Base-by-base conservation (phyloP, 2,888 invertebrate species). In the Gandaritis pyraliata region DNA sequence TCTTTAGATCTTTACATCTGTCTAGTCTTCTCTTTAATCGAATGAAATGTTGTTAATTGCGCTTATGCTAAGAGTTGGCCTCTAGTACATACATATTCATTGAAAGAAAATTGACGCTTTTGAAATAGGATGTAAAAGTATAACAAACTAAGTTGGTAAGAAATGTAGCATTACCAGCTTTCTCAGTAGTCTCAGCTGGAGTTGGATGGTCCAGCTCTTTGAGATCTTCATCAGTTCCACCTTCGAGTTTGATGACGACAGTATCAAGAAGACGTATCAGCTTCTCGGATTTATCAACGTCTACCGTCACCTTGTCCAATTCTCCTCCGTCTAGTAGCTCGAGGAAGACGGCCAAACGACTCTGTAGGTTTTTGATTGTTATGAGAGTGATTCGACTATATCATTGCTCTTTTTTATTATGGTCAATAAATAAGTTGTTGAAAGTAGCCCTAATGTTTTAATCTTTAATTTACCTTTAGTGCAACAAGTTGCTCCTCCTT, bases 181-280 rank as follows among this genome's bases (percentile, higher is more conserved):
- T 92, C 4, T 90, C 87, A 75, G 72, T 70, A 67, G 70, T 74
- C 8, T 89, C 89, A 30, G 74, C 76, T 10, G 76, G 75, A 30
- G 77, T 70, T 12, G 95, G 94, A 73, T 95, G 94, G 74, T 98
- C 97, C n/a, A 99, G 92, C 29, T 96, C 93, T 72, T 96, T 96
- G 15, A 98, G 88, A 87, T 99, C 99, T 75, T 97, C 96, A 48
- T 97, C 97, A 0, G 95, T 95, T 0, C 97, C 97, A 16, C 98
- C 99, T 89, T 99, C 99, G 46, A 99, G 92, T 84, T 98, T 97
- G 66, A 99, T 98, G 6, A 99, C 99, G 45, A 98, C 98, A 58
- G 98, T 97, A 85, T 99, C 99, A 61, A 99, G 93, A 10, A 99
- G 92, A 71, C 96, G 95, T 51, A 99, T 94, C 54, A 99, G 90